Evolutionary conservation across 2,888 invertebrate species (phyloP), one percentile per base, ranked within the genome.

Genomic region (Drosophila histrio): DNA sequence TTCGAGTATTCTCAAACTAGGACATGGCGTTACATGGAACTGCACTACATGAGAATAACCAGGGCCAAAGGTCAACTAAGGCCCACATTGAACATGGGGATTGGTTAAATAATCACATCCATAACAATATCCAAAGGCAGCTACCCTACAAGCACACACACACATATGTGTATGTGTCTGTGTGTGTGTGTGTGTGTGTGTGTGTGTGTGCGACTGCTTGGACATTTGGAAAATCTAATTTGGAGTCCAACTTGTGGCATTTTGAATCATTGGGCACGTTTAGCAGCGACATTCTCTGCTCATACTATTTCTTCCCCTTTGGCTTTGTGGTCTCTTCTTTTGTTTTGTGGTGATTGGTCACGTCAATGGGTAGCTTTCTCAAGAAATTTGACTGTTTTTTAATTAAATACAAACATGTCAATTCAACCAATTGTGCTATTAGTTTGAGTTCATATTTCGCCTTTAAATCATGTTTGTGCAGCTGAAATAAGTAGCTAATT

Each of bases 191-290:
- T 38, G 24, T 21, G 6, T 28, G 13, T 13, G 11, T 39, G 11
- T 17, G 6, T 7, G 22, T 17, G n/a, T 34, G 8, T 41, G 28
- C 17, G 0, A 2, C 3, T 52, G 36, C 28, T 15, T 44, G 50
- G n/a, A 30, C 38, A 39, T 32, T 63, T 17, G 39, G 46, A 17
- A 46, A 64, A 64, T 64, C 54, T 54, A 64, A 64, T 64, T 64
- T 53, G 17, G 19, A 53, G 21, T 39, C 32, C 5, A 53, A 11
- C 7, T 32, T n/a, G 11, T 52, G 38, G 21, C 64, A 52, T 52
- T 63, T 52, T 44, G 53, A 46, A 21, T 46, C 30, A 53, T 64
- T 32, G 44, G 46, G 5, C 41, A 53, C 19, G 17, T 28, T 19
- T 9, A n/a, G 19, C 26, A 28, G 24, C 7, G 7, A 4, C 15